phyloP scores from a whole-genome alignment of 2,888 invertebrate species.

The Ephialtes manifestator region DNA sequence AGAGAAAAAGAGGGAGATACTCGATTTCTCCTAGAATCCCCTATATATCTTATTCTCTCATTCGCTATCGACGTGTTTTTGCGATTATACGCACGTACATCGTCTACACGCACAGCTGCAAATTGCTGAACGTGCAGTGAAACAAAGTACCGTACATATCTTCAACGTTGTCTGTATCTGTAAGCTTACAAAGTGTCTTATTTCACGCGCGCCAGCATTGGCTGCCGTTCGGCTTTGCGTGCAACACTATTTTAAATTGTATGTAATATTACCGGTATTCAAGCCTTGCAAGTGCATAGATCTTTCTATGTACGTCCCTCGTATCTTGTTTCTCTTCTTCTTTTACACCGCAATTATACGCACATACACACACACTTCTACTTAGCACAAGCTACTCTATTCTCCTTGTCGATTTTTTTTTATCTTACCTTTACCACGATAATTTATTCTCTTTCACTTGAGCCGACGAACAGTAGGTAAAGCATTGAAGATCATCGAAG shows the following conservation, averaged over 20 bases:
- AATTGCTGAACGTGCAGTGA: constrained; percentile 47
- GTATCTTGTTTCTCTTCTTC: constrained; percentile 18
- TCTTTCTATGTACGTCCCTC: constrained; percentile 7
- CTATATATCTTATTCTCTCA: constrained; percentile 9
- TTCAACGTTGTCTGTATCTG: neutral
- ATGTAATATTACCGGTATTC: constrained; percentile 37
- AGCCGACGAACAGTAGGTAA: no score
- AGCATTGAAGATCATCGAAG: no score
- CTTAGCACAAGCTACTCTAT: neutral
- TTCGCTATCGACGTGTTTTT: constrained; percentile 50
- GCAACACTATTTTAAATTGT: constrained; percentile 43
- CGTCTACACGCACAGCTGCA: constrained; percentile 43
- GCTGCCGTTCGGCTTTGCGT: constrained; percentile 29
- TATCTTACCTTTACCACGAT: neutral
- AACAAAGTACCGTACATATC: constrained; percentile 51
- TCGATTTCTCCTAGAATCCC: constrained; percentile 9
- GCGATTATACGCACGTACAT: constrained; percentile 51
- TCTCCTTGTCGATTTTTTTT: neutral
- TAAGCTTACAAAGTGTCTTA: constrained; percentile 9
- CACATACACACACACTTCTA: neutral
- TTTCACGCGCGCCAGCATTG: constrained; percentile 14
- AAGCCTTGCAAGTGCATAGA: constrained; percentile 11
- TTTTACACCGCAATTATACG: constrained; percentile 12
- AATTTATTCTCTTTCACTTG: neutral
- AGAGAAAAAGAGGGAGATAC: neutral